Evolutionary conservation across 2,797 vertebrate species (phyloP).

Genomic region (Megaceryle alcyon): DNA sequence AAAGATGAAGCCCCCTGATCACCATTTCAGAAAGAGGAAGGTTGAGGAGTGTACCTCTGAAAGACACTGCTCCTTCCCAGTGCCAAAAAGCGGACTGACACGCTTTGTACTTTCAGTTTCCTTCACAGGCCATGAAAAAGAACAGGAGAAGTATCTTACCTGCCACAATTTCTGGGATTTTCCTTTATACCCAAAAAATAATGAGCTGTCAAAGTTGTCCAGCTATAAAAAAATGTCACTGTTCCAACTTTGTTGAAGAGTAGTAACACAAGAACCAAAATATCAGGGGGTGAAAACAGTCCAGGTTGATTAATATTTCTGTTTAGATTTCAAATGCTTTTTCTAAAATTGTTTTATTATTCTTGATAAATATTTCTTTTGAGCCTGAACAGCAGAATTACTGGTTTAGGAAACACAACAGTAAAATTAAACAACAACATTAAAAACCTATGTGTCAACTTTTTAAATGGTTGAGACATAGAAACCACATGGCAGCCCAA

Average conservation of each 20-base stretch:
- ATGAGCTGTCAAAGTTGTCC: neutral
- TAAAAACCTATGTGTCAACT: no score
- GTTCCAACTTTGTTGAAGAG: neutral
- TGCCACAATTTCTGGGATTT: neutral
- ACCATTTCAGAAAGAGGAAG: neutral
- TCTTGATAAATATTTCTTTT: neutral
- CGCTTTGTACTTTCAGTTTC: neutral
- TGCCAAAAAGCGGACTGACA: neutral
- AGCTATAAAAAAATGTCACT: neutral
- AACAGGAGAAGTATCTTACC: neutral
- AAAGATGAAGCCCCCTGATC: neutral
- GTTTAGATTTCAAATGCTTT: neutral
- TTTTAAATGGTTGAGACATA: neutral
- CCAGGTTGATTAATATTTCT: neutral
- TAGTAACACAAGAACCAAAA: neutral
- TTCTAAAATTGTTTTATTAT: neutral
- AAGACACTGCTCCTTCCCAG: neutral
- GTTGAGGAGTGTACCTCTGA: neutral
- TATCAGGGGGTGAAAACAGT: neutral
- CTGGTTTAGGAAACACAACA: neutral
- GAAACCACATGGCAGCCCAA: fast-evolving
- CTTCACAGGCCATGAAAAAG: neutral
- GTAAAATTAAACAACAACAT: neutral
- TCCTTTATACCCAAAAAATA: neutral
- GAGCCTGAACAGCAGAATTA: neutral